Evolutionary conservation across 92 coral and sea anemone species (phyloP).

Genomic region (Galaxea fascicularis): DNA sequence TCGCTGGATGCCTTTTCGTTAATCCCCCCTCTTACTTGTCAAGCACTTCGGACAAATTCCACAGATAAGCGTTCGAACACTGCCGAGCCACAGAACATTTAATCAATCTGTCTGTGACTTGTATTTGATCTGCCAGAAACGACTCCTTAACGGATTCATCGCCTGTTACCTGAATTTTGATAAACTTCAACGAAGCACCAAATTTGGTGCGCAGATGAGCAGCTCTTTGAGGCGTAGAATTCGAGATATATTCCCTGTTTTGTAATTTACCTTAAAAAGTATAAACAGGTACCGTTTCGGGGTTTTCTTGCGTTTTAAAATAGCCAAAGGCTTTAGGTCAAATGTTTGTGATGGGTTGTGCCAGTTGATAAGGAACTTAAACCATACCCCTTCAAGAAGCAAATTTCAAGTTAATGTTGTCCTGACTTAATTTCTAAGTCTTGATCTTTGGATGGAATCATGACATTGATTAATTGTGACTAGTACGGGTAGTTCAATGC

Average conservation of each 20-base stretch:
- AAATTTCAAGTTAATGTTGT: neutral
- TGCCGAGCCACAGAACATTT: slow-evolving; percentile 8
- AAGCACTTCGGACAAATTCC: neutral
- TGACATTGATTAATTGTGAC: neutral
- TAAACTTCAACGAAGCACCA: slow-evolving; percentile 1
- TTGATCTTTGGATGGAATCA: neutral
- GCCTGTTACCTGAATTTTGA: neutral
- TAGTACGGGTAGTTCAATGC: neutral
- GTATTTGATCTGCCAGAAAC: slow-evolving; percentile 9
- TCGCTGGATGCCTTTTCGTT: too few relatives aligned
- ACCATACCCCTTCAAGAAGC: neutral
- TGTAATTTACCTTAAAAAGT: neutral
- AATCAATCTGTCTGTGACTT: slow-evolving; percentile 3
- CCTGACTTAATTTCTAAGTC: neutral
- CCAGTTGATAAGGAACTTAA: neutral
- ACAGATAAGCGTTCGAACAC: neutral
- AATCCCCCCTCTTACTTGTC: too few relatives aligned
- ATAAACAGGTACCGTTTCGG: too few relatives aligned
- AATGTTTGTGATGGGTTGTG: neutral
- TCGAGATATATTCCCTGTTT: neutral
- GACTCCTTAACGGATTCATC: slow-evolving; percentile 33
- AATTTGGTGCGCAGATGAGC: slow-evolving; percentile 21
- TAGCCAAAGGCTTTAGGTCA: slow-evolving; percentile 28
- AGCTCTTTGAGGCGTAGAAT: neutral
- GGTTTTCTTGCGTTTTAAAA: neutral